phyloP scores from a whole-genome alignment of 2,113 vertebrate genomes.

The Todiramphus chloris region DNA sequence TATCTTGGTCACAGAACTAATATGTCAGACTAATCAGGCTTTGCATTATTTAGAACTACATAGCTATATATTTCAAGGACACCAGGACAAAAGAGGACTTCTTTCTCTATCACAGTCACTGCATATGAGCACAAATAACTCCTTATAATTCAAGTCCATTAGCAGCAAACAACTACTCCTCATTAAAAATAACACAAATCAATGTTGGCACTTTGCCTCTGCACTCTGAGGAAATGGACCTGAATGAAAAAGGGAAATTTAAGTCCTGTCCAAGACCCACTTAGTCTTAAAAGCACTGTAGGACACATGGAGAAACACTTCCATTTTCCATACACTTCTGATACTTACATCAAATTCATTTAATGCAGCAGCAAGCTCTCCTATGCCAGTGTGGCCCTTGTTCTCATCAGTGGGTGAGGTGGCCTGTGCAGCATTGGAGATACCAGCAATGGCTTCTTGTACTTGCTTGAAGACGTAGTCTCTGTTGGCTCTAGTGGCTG shows the following conservation, averaged over 20 bases:
- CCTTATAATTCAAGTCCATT: not conserved
- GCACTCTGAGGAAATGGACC: not conserved
- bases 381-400: constrained; percentile 95
- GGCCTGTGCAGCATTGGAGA: constrained; percentile 95
- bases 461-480: constrained; percentile 99
- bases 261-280: not conserved
- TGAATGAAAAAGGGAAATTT: not conserved
- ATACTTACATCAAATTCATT: constrained; percentile 98
- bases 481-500: constrained; percentile 93
- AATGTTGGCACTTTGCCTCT: not conserved
- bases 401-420: constrained; percentile 94
- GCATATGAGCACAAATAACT: not conserved
- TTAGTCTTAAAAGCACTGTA: not conserved
- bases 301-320: not conserved
- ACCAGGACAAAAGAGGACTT: not conserved
- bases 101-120: not conserved
- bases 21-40: not conserved
- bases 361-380: constrained; percentile 94
- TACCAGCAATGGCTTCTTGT: constrained; percentile 96
- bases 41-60: not conserved
- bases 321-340: rapidly evolving
- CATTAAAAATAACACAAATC: not conserved
- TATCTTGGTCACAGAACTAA: not conserved
- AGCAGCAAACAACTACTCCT: not conserved
- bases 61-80: not conserved